These are phyloP conservation scores for Drosophila malerkotliana DNA, from an alignment of 1,140 invertebrate genomes.

Conservation along the genomic window DNA sequence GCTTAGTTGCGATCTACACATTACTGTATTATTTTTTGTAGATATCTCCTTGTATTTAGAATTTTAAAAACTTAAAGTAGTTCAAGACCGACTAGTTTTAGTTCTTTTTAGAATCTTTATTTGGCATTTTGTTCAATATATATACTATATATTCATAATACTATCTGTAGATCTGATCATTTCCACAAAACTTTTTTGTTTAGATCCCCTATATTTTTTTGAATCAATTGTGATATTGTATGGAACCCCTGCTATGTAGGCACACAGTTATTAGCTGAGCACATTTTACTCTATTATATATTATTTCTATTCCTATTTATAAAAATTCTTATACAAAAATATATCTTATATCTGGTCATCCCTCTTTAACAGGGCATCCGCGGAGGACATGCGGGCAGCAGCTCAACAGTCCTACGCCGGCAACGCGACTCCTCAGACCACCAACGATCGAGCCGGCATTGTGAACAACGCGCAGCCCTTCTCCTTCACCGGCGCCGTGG, in stretches of 20 bases:
- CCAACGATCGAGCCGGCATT: constrained; percentile 87
- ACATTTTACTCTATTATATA: constrained; percentile 3
- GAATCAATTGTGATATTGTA: not conserved
- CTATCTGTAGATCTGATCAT: not conserved
- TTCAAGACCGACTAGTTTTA: not conserved
- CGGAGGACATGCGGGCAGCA: constrained; percentile 90
- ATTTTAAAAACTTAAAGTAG: not conserved
- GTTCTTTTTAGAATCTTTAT: not conserved
- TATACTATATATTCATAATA: not conserved
- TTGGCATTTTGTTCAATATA: not conserved
- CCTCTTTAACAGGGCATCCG: constrained; percentile 87
- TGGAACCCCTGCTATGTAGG: constrained; percentile 25
- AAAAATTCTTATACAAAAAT: not conserved
- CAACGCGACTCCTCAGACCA: constrained; percentile 56
- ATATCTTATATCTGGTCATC: not conserved
- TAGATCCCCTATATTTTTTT: not conserved
- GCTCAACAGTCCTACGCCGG: constrained; percentile 84
- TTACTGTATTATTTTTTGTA: constrained; percentile 5
- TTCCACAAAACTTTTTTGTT: not conserved
- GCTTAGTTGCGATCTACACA: not conserved
- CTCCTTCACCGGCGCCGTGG: constrained; percentile 88
- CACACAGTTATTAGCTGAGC: constrained; percentile 25
- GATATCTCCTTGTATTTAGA: constrained; percentile 9
- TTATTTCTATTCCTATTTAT: constrained; percentile 11
- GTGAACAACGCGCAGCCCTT: constrained; percentile 91